Evolutionary conservation across 2,797 vertebrate genomes (phyloP).

Genomic region (Sphenopsis melanotis): DNA sequence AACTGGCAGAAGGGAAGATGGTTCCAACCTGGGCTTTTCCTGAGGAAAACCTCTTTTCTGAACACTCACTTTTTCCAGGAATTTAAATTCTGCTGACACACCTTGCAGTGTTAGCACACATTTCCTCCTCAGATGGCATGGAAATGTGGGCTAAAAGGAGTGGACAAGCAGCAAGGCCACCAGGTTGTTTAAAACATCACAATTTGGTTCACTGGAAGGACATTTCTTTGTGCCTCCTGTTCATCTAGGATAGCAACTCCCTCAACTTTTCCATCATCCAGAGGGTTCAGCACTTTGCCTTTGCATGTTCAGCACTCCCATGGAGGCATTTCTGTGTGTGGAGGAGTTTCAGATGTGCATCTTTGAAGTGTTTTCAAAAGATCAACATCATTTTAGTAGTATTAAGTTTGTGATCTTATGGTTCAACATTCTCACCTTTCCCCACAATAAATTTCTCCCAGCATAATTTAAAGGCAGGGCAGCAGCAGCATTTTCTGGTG

Average conservation of each 20-base stretch:
- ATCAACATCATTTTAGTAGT: not conserved
- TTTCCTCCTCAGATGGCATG: not conserved
- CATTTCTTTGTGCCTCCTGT: not conserved
- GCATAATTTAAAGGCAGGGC: not conserved
- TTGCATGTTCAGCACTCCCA: not conserved
- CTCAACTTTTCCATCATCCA: not conserved
- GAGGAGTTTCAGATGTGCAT: not conserved
- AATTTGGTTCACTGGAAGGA: not conserved
- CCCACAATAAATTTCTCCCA: not conserved
- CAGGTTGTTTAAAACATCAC: not conserved
- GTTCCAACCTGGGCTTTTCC: not conserved
- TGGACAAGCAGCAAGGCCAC: not conserved
- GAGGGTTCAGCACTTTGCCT: not conserved
- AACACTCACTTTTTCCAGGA: not conserved
- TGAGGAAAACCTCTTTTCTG: not conserved
- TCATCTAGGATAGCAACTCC: not conserved
- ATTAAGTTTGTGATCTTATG: not conserved
- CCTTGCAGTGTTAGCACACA: not conserved
- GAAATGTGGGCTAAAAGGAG: not conserved
- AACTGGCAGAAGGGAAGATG: not conserved
- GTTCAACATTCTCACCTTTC: conserved; percentile 7
- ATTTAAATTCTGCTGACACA: not conserved
- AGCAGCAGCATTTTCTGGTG: conserved; percentile 16
- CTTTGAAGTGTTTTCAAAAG: conserved; percentile 41
- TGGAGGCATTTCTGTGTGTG: not conserved